Conservation (phyloP, 1,140 invertebrate species). For the Drosophila ogumai region DNA sequence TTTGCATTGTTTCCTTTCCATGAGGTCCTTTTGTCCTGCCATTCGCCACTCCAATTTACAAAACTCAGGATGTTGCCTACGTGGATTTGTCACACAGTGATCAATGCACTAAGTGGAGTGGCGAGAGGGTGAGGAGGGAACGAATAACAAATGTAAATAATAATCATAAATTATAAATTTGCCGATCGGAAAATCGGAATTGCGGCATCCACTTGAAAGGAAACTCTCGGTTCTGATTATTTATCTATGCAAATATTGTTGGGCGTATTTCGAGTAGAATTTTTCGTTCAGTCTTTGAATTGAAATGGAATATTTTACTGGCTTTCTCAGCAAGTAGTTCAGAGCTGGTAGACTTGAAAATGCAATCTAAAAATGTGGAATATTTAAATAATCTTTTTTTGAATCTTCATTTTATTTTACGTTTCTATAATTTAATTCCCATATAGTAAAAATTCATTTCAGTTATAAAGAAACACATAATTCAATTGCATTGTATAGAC, state of each 20-base stretch:
- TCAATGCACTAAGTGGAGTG: constrained; percentile 27
- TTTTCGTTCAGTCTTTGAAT: not conserved
- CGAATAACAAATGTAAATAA: constrained; percentile 18
- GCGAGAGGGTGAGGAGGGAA: not conserved
- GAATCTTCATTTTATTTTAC: too few relatives aligned
- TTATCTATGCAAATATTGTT: constrained; percentile 19
- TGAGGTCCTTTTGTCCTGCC: constrained; percentile 33
- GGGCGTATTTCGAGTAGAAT: not conserved
- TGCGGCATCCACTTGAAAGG: constrained; percentile 1
- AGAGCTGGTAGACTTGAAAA: not conserved
- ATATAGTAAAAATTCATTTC: too few relatives aligned
- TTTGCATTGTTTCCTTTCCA: constrained; percentile 50
- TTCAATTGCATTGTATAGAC: too few relatives aligned
- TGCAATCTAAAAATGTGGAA: too few relatives aligned
- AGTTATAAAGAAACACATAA: not conserved
- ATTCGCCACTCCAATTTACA: constrained; percentile 50
- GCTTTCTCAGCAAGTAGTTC: not conserved
- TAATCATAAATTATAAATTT: constrained; percentile 39
- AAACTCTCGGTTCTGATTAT: constrained; percentile 16
- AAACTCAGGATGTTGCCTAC: constrained; percentile 42
- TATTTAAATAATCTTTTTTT: not conserved
- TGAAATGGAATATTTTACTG: not conserved
- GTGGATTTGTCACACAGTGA: constrained; percentile 50
- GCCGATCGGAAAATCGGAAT: constrained; percentile 18
- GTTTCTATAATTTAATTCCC: not conserved